A percentile compares a stretch with the other conserved stretches of the same genome.
Evolutionary conservation across 2,797 vertebrate genomes (phyloP).

Genomic region (Squalus acanthias): DNA sequence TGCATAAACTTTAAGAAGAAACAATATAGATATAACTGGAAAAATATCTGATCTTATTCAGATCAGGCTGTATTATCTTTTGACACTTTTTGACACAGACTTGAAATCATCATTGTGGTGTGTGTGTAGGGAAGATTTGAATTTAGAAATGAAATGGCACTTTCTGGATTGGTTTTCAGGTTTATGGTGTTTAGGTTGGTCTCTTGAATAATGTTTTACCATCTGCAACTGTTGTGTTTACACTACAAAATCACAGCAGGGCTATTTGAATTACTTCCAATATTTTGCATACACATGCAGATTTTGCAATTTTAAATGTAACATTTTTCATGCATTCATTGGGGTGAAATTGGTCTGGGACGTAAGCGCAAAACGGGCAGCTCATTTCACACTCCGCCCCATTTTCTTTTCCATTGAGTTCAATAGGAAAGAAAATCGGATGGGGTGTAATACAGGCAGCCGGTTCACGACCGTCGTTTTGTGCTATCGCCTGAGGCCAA

Average conservation of each 20-base stretch:
- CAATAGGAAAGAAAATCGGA: no score
- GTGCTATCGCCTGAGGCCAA: neutral
- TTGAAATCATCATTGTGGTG: neutral
- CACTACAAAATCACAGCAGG: neutral
- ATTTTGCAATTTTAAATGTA: neutral
- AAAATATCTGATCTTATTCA: neutral
- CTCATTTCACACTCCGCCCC: neutral
- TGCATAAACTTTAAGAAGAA: neutral
- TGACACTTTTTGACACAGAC: neutral
- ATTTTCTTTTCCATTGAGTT: neutral
- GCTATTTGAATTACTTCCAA: neutral
- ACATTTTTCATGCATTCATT: neutral
- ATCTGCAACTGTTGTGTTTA: neutral
- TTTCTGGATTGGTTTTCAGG: neutral
- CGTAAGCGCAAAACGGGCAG: neutral
- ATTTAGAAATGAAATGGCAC: neutral
- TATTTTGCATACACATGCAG: neutral
- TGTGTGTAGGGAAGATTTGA: neutral
- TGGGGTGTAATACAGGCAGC: no score
- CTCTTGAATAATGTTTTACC: neutral
- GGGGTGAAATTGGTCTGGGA: neutral
- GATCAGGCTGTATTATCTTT: neutral
- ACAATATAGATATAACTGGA: neutral
- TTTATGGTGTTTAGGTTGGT: neutral
- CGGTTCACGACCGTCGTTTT: neutral